A percentile compares a stretch with the other conserved stretches of the same genome.
Conservation (phyloP, 2,888 invertebrate genomes). For the Polydrusus cervinus region DNA sequence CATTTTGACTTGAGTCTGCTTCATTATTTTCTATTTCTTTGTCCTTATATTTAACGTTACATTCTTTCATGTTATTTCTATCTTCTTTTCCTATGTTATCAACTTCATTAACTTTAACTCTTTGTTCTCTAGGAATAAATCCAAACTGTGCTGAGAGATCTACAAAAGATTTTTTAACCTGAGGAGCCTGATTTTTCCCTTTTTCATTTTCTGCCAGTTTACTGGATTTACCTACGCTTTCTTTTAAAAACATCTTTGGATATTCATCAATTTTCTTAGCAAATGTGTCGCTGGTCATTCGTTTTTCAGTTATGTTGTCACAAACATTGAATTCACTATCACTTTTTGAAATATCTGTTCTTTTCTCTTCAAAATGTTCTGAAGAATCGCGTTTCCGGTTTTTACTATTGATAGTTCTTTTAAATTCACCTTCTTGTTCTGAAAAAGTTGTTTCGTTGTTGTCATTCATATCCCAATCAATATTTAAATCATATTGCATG, state of each 20-base stretch:
- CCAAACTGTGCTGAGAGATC: conserved; percentile 1
- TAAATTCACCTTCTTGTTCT: neutral
- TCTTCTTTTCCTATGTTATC: neutral
- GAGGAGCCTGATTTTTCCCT: neutral
- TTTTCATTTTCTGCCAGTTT: neutral
- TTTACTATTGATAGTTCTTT: neutral
- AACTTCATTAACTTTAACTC: neutral
- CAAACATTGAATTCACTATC: too few species aligned
- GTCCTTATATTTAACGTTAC: too few species aligned
- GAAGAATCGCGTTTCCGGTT: too few species aligned
- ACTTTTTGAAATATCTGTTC: too few species aligned
- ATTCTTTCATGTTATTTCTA: neutral
- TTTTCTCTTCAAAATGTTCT: too few species aligned
- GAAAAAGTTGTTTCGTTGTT: neutral
- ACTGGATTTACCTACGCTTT: neutral
- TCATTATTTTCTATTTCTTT: neutral
- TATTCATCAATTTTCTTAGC: neutral
- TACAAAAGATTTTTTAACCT: neutral
- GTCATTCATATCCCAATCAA: conserved; percentile 66
- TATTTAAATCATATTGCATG: conserved; percentile 62
- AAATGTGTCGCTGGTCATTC: neutral
- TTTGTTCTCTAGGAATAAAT: conserved; percentile 31
- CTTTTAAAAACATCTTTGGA: neutral
- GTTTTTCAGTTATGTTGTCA: neutral
- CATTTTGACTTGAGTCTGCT: neutral